These are phyloP conservation scores for Drosophila nigricruria DNA, from an alignment of 2,888 invertebrate genomes.

Conservation along the genomic window DNA sequence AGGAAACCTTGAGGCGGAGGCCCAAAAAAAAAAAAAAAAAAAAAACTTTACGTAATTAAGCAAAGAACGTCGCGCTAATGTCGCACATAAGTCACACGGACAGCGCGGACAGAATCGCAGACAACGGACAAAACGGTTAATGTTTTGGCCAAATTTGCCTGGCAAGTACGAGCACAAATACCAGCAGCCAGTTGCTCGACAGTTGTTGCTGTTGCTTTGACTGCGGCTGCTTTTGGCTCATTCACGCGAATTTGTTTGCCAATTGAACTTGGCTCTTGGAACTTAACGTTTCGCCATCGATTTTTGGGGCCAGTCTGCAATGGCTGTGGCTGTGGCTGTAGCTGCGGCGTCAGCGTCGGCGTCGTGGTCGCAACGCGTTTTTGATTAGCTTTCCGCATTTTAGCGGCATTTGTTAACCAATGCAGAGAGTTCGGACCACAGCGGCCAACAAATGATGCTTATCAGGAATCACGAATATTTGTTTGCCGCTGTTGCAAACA, in stretches of 20 bases:
- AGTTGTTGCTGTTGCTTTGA: conserved; percentile 26
- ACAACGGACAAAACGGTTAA: conserved; percentile 74
- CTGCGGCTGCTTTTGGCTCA: conserved; percentile 55
- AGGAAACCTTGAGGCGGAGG: conserved; percentile 31
- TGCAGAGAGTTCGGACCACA: conserved; percentile 52
- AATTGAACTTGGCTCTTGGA: conserved; percentile 84
- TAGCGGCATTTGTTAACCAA: conserved; percentile 71
- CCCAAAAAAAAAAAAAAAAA: conserved; percentile 27
- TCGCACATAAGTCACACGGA: conserved; percentile 80
- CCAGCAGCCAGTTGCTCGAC: conserved; percentile 59
- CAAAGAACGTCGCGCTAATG: conserved; percentile 79
- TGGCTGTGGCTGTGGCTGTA: conserved; percentile 8
- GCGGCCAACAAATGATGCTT: conserved; percentile 79
- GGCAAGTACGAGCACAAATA: conserved; percentile 65
- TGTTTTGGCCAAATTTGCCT: conserved; percentile 75
- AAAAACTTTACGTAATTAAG: conserved; percentile 78
- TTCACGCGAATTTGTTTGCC: conserved; percentile 82
- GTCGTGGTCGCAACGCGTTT: conserved; percentile 80
- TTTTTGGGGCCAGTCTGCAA: conserved; percentile 47
- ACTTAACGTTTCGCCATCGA: conserved; percentile 63
- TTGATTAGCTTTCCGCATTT: conserved; percentile 84
- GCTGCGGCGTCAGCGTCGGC: conserved; percentile 16
- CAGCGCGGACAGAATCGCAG: conserved; percentile 37
- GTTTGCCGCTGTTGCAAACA: conserved; percentile 72
- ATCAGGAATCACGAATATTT: conserved; percentile 86